phyloP scores from a whole-genome alignment of 1,140 invertebrate genomes.

The Rhyacophila brunnea region DNA sequence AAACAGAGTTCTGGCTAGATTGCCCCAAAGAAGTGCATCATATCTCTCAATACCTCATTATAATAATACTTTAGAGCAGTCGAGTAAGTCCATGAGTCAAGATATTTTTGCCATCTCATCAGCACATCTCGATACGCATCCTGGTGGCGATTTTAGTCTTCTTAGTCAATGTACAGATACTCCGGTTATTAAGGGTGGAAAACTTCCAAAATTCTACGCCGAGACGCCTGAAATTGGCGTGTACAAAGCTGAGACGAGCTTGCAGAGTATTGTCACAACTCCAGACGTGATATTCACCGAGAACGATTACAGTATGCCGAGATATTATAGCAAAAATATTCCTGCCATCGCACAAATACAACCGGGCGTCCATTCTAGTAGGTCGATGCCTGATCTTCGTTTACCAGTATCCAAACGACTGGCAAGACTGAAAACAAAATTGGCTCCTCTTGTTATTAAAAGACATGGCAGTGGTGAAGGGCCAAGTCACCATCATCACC shows the following conservation, averaged over 20 bases:
- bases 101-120: conserved; percentile 15
- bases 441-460: conserved; percentile 53
- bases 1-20: conserved; percentile 46
- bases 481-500: no score
- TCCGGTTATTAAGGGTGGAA: conserved; percentile 50
- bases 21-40: conserved; percentile 52
- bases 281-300: conserved; percentile 44
- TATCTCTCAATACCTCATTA: conserved; percentile 47
- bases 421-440: conserved; percentile 45
- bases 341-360: conserved; percentile 36
- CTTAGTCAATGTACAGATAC: conserved; percentile 50
- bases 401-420: conserved; percentile 45
- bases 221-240: conserved; percentile 46
- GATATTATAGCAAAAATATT: conserved; percentile 44
- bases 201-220: conserved; percentile 51
- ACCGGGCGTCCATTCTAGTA: conserved; percentile 46
- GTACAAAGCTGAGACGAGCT: conserved; percentile 48
- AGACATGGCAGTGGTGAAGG: conserved; percentile 38
- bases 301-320: conserved; percentile 52
- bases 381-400: conserved; percentile 52
- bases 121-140: background rate
- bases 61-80: conserved; percentile 21
- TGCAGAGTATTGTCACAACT: conserved; percentile 49
- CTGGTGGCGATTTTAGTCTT: conserved; percentile 40
- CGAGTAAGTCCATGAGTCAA: conserved; percentile 13